Percentiles rank a stretch among this genome's conserved stretches.
Evolutionary conservation across 2,113 vertebrate species (phyloP).

Genomic region (Ictalurus punctatus): DNA sequence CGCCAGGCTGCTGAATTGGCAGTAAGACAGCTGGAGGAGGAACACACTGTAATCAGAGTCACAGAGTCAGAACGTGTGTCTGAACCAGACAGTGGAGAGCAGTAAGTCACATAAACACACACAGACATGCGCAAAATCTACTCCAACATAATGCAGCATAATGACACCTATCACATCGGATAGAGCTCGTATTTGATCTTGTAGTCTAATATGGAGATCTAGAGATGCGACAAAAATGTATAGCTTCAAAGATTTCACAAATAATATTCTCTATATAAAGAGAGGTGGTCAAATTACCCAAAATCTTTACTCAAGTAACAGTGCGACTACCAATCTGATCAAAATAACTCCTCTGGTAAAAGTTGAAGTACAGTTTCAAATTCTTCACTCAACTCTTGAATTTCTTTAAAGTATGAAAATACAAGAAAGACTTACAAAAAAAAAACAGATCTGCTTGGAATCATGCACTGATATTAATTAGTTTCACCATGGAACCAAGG

Average conservation of each 20-base stretch:
- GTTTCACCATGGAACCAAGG: neutral
- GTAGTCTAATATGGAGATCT: neutral
- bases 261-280: neutral
- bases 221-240: neutral
- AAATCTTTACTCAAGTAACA: neutral
- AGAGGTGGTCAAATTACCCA: neutral
- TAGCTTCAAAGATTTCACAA: neutral
- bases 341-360: neutral
- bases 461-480: neutral
- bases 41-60: constrained; percentile 58
- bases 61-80: constrained; percentile 40
- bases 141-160: neutral
- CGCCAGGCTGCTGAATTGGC: constrained; percentile 65
- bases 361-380: neutral
- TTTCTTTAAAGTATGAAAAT: neutral
- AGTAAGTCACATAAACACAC: constrained; percentile 60
- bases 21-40: constrained; percentile 62
- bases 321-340: neutral
- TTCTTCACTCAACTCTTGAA: neutral
- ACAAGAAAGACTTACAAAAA: neutral
- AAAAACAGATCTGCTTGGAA: neutral
- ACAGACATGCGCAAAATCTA: neutral
- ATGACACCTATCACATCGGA: neutral
- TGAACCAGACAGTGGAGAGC: constrained; percentile 61
- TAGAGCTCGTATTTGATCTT: neutral